These are phyloP conservation scores for Cosmia trapezina DNA, from an alignment of 2,888 invertebrate species.

Conservation along the genomic window DNA sequence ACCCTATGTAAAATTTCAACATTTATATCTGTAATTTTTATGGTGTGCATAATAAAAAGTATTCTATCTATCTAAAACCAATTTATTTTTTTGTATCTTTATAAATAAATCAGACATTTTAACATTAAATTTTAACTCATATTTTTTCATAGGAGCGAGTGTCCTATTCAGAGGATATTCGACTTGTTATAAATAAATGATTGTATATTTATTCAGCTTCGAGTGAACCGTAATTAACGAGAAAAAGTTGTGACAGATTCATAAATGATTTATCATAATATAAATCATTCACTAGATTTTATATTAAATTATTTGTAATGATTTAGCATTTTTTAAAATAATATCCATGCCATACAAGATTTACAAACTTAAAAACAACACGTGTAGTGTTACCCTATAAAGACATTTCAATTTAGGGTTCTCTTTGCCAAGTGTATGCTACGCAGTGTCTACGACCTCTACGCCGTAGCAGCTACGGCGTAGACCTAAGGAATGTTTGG, in stretches of 20 bases:
- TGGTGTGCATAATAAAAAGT: no score
- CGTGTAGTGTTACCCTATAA: neutral
- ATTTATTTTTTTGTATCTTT: constrained; percentile 9
- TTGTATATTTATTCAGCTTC: neutral
- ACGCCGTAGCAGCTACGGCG: constrained; percentile 54
- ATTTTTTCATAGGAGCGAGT: neutral
- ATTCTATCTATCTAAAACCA: no score
- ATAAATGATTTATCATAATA: neutral
- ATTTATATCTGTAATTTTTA: no score
- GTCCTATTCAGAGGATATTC: neutral
- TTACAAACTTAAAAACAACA: no score
- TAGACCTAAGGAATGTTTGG: constrained; percentile 24
- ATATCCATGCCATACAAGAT: no score
- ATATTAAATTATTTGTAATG: neutral
- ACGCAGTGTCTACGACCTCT: constrained; percentile 44
- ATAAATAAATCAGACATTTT: neutral
- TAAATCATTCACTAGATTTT: neutral
- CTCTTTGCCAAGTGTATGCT: constrained; percentile 1
- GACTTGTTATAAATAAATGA: constrained; percentile 32
- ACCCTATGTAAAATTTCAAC: no score
- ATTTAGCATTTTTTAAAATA: no score
- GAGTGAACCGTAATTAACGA: neutral
- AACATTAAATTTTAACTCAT: neutral
- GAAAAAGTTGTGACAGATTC: neutral
- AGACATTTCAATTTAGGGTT: constrained; percentile 1